phyloP scores from a whole-genome alignment of 2,113 vertebrate genomes.

The Tachycineta bicolor region DNA sequence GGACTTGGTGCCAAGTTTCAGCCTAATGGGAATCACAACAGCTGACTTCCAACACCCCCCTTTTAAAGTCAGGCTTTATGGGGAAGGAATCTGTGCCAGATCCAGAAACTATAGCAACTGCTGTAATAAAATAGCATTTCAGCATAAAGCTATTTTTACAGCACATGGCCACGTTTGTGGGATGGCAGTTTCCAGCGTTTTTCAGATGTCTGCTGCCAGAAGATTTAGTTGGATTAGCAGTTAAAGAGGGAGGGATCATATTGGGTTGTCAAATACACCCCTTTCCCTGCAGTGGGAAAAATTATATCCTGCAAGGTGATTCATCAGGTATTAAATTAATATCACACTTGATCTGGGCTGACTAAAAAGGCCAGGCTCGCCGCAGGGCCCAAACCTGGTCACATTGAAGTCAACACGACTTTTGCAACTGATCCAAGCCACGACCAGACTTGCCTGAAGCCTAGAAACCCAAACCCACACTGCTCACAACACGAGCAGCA shows the following conservation, averaged over 20 bases:
- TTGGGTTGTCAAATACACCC: background rate
- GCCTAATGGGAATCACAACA: slow-evolving; percentile 61
- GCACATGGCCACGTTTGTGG: background rate
- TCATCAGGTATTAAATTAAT: slow-evolving; percentile 7
- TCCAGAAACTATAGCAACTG: slow-evolving; percentile 58
- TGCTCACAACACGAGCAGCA: background rate
- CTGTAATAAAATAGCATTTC: slow-evolving; percentile 40
- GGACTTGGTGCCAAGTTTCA: slow-evolving; percentile 39
- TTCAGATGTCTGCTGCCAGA: slow-evolving; percentile 42
- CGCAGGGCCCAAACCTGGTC: background rate
- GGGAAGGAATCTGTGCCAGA: slow-evolving; percentile 40
- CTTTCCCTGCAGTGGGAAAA: slow-evolving; percentile 4
- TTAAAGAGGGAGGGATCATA: background rate
- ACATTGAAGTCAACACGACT: background rate
- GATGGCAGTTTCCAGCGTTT: background rate
- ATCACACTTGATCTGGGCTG: background rate
- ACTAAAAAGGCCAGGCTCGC: background rate
- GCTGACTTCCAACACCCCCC: slow-evolving; percentile 38
- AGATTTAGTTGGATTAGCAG: slow-evolving; percentile 38
- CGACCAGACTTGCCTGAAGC: background rate
- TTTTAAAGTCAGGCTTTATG: slow-evolving; percentile 10
- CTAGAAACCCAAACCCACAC: background rate
- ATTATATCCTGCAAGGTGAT: background rate
- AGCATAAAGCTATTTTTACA: slow-evolving; percentile 27
- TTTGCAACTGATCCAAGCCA: slow-evolving; percentile 10